Evolutionary conservation across 2,797 vertebrate genomes (phyloP).

Genomic region (Eulemur rubriventer): DNA sequence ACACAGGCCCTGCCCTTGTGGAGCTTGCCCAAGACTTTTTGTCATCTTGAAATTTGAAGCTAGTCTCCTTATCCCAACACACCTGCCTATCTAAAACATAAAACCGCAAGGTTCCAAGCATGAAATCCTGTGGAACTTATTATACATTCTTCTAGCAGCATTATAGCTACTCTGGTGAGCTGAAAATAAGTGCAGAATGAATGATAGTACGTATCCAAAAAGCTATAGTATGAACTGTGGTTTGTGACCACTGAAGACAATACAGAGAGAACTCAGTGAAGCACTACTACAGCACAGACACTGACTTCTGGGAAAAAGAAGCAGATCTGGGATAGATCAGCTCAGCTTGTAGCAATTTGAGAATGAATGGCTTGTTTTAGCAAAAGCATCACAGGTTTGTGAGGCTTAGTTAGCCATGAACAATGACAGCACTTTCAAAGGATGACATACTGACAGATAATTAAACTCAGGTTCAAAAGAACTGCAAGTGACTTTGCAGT

Average conservation of each 20-base stretch:
- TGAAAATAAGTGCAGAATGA: background rate
- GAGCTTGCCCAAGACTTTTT: background rate
- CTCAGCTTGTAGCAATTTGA: background rate
- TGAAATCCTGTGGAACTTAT: background rate
- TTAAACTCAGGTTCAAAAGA: slow-evolving; percentile 41
- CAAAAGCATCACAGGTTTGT: background rate
- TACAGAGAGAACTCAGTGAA: background rate
- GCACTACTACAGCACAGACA: background rate
- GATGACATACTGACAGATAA: background rate
- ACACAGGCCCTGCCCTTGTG: background rate
- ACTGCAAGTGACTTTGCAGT: background rate
- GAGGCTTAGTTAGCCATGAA: slow-evolving; percentile 9
- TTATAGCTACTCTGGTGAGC: background rate
- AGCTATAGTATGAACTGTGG: background rate
- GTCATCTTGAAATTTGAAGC: background rate
- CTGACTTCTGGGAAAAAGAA: background rate
- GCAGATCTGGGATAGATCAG: background rate
- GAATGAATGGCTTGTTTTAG: slow-evolving; percentile 21
- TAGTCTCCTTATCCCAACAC: background rate
- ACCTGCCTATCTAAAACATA: background rate
- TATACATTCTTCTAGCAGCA: background rate
- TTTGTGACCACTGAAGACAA: background rate
- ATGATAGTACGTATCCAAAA: background rate
- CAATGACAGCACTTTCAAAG: background rate
- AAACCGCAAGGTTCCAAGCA: background rate